phyloP scores from a whole-genome alignment of 2,888 invertebrate genomes.

The Sesia apiformis region DNA sequence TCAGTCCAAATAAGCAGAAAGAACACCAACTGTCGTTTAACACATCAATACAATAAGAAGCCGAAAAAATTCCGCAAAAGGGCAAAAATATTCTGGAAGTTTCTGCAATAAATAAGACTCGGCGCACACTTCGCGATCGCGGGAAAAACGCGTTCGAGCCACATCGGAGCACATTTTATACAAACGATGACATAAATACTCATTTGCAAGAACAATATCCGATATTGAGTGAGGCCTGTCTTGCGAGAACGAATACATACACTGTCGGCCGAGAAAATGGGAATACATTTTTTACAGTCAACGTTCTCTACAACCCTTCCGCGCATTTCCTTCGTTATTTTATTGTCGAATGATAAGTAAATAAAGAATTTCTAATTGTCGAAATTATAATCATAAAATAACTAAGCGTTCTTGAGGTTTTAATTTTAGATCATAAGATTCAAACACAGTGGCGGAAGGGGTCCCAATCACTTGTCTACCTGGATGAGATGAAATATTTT shows the following conservation, averaged over 20 bases:
- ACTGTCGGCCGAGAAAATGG: slow-evolving; percentile 24
- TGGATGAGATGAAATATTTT: too few species aligned
- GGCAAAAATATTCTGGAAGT: slow-evolving; percentile 19
- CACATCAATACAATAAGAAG: slow-evolving; percentile 4
- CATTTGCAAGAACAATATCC: slow-evolving; percentile 73
- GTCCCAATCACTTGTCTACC: too few species aligned
- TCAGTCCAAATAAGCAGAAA: not conserved
- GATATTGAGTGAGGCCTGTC: slow-evolving; percentile 74
- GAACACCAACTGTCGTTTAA: not conserved
- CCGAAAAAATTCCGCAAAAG: slow-evolving; percentile 13
- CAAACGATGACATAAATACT: slow-evolving; percentile 72
- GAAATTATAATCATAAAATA: too few species aligned
- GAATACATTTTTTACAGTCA: not conserved
- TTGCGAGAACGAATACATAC: slow-evolving; percentile 35
- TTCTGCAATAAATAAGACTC: slow-evolving; percentile 23
- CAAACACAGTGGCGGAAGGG: too few species aligned
- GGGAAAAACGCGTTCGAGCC: slow-evolving; percentile 31
- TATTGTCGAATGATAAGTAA: too few species aligned
- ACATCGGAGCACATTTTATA: slow-evolving; percentile 57
- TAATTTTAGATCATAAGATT: too few species aligned
- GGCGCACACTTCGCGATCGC: slow-evolving; percentile 18
- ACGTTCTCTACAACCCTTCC: too few species aligned
- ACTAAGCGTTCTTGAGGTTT: too few species aligned
- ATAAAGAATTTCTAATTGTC: too few species aligned
- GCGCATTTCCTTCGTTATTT: too few species aligned